Conservation (phyloP, 2,797 vertebrate species). For the Chromis chromis region DNA sequence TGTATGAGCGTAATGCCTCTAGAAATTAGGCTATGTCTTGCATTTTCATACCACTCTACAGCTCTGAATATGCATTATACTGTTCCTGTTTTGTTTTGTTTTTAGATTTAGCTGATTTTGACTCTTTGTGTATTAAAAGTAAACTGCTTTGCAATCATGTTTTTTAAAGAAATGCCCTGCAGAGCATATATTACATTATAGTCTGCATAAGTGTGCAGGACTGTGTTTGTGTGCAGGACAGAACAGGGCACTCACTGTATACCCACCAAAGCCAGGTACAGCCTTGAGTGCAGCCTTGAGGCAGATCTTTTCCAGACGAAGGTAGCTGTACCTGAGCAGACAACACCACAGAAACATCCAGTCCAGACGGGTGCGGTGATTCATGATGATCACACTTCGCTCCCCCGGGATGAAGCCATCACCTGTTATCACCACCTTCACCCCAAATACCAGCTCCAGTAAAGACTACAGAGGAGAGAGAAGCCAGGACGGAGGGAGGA, state of each 20-base stretch:
- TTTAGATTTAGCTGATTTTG: not conserved
- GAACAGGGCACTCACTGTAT: not conserved
- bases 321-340: conserved; percentile 96
- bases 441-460: conserved; percentile 94
- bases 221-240: not conserved
- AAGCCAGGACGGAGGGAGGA: not conserved
- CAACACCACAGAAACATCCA: conserved; percentile 99
- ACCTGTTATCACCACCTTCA: conserved; percentile 96
- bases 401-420: conserved; percentile 97
- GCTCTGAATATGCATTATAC: not conserved
- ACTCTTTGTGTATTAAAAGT: not conserved
- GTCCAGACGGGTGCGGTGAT: conserved; percentile 97
- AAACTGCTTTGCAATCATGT: conserved; percentile 5
- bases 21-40: too few species aligned
- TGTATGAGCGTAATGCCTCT: not conserved
- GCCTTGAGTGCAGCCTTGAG: conserved; percentile 95
- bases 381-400: conserved; percentile 98
- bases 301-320: conserved; percentile 97
- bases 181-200: conserved; percentile 4
- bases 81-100: conserved; percentile 1
- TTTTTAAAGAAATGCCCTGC: not conserved
- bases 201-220: not conserved
- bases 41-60: too few species aligned
- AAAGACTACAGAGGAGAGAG: conserved; percentile 85
- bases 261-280: conserved; percentile 97